Evolutionary conservation across 2,113 vertebrate genomes (phyloP), one percentile per base, ranked within the genome.

Genomic region (Ctenodactylus gundi): DNA sequence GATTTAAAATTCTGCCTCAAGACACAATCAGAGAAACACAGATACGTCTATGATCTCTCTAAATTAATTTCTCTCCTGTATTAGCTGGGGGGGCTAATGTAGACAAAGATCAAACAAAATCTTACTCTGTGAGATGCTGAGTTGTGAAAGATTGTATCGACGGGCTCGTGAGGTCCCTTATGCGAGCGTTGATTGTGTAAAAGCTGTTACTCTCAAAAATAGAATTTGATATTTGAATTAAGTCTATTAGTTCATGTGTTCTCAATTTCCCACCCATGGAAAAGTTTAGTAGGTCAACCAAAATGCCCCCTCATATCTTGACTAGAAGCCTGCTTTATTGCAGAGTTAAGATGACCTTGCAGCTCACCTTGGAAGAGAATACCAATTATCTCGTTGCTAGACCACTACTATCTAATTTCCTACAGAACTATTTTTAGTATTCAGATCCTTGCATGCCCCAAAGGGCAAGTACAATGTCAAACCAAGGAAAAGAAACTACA

Each of bases 391-490:
- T 82, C 72, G 62, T 73, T 88, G 83, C 60, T 82, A 15, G n/a
- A 64, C 41, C 41, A 68, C 65, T 88, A 58, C 82, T 85, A 53
- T 81, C 83, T 70, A 88, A 85, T 94, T 93, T 92, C n/a, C 49
- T 88, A 14, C 36, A 53, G 27, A 76, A 17, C 41, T 93, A 55
- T 93, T 70, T 81, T 96, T 88, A 88, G 46, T 62, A 75, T 64
- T 49, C 46, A 90, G 84, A 75, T 46, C 12, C 46, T 41, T 88
- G 60, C 3, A 67, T 67, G 67, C 55, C 67, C 92, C 70, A 41
- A 55, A 91, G 36, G 46, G 11, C 41, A 93, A 93, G 51, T 72
- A 73, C 29, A 91, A n/a, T 94, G 53, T 53, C 67, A 81, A 75
- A 36, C 34, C 72, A 95, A 88, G 92, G 44, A 85, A 76, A 49